These are phyloP conservation scores for Potorous gilbertii DNA, from an alignment of 2,797 vertebrate species.

Conservation along the genomic window DNA sequence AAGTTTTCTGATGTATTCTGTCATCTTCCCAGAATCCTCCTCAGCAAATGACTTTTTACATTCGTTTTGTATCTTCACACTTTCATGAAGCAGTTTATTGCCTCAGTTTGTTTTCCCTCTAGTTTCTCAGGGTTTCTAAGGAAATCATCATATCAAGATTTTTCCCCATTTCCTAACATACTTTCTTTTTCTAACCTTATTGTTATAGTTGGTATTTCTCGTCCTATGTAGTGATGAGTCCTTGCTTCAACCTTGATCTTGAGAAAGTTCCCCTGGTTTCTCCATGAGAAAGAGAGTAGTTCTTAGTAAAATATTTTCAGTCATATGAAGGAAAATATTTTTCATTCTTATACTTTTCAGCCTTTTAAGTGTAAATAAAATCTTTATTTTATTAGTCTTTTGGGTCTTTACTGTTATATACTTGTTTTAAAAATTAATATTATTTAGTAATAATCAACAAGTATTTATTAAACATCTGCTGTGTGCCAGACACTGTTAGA, in stretches of 20 bases:
- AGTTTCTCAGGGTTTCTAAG: not conserved
- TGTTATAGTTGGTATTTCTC: not conserved
- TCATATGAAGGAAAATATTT: not conserved
- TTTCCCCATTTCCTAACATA: not conserved
- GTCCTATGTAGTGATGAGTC: not conserved
- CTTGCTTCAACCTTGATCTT: not conserved
- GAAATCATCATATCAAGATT: not conserved
- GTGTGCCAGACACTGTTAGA: not conserved
- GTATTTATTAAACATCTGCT: not conserved
- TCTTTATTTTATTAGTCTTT: not conserved
- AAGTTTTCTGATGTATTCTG: too few relatives aligned
- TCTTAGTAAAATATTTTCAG: not conserved
- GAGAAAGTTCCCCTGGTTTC: not conserved
- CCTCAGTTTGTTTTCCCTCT: not conserved
- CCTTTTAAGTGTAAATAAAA: not conserved
- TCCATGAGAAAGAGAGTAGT: not conserved
- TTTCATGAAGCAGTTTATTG: not conserved
- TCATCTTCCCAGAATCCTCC: too few relatives aligned
- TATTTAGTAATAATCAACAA: not conserved
- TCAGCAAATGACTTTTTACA: not conserved
- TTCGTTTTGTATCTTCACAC: not conserved
- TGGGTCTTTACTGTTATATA: not conserved
- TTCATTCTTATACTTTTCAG: not conserved
- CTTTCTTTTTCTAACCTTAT: not conserved
- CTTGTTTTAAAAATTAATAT: not conserved